Evolutionary conservation across 2,888 invertebrate genomes (phyloP), one percentile per base, ranked within the genome.

Genomic region (Athalia cordata): DNA sequence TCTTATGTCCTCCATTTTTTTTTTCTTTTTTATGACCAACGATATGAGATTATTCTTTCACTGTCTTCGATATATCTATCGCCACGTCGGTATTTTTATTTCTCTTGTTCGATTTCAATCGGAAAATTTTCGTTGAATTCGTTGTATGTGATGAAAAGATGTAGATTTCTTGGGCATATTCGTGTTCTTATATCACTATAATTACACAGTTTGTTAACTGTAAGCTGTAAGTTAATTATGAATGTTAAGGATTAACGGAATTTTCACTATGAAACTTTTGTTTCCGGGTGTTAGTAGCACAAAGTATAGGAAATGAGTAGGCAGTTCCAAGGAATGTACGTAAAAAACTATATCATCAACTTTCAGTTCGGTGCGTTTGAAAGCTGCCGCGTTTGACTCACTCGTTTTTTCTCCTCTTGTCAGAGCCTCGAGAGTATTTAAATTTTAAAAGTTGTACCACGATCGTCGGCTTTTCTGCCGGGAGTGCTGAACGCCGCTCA

Each of bases 401-500:
- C 72, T 72, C 72, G 13, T 72, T 72, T 43, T 47, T 5, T 13
- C 72, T 50, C 15, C 67, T 50, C 55, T 11, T 55, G 55, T 4
- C 55, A 3, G 55, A 11, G 13, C 0, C 72, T 72, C 57, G 72
- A 13, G 57, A 72, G 72, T 59, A 72, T 72, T 72, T 72, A 59
- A 72, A 72, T 72, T 72, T 72, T 72, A 57, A 72, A 72, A 72
- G 59, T 72, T 72, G 57, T 59, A 72, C 59, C 43, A 57, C 72
- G 57, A 72, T 13, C 72, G 15, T 13, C 72, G 59, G 72, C 72
- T 72, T 72, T 72, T 72, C 59, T 72, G 72, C 72, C 72, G 15
- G 57, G 72, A 72, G 72, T 72, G 47, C 72, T 47, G 72, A 72
- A 72, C 72, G 59, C 72, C 72, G 72, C 72, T 72, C 72, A 72